Conservation (phyloP, 2,888 invertebrate species). For the Empis livida region DNA sequence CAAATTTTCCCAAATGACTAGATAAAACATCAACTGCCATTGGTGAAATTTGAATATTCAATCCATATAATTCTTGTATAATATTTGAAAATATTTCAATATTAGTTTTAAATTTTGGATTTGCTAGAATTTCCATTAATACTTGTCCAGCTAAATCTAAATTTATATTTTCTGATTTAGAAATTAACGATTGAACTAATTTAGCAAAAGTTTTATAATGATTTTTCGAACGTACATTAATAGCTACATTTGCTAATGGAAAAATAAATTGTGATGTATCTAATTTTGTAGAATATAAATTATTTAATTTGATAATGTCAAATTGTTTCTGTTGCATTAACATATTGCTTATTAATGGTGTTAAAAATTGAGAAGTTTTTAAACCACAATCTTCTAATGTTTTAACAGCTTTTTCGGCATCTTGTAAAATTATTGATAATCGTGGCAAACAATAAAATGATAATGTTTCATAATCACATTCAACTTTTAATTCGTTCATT, state of each 20-base stretch:
- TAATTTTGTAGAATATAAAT: slow-evolving; percentile 37
- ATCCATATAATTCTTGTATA: slow-evolving; percentile 32
- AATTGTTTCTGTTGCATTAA: slow-evolving; percentile 21
- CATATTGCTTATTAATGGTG: slow-evolving; percentile 23
- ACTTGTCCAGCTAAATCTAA: slow-evolving; percentile 46
- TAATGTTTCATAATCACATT: slow-evolving; percentile 45
- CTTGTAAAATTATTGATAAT: slow-evolving; percentile 21
- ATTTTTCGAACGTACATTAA: slow-evolving; percentile 30
- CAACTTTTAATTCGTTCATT: slow-evolving; percentile 42
- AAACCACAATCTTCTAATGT: slow-evolving; percentile 23
- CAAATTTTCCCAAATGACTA: slow-evolving; percentile 21
- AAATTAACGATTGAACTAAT: slow-evolving; percentile 38
- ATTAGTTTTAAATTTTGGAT: slow-evolving; percentile 36
- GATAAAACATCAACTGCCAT: slow-evolving; percentile 37
- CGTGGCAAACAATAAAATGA: slow-evolving; percentile 42
- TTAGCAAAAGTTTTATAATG: slow-evolving; percentile 38
- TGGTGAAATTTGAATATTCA: slow-evolving; percentile 35
- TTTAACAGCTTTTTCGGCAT: slow-evolving; percentile 21
- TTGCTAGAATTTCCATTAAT: slow-evolving; percentile 38
- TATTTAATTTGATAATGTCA: slow-evolving; percentile 19
- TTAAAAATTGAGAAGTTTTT: slow-evolving; percentile 20
- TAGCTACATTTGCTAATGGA: slow-evolving; percentile 38
- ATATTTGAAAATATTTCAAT: slow-evolving; percentile 33
- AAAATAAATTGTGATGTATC: slow-evolving; percentile 38
- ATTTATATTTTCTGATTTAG: slow-evolving; percentile 34